Evolutionary conservation across 2,797 vertebrate genomes (phyloP), one percentile per base, ranked within the genome.

Genomic region (Rousettus madagascariensis): DNA sequence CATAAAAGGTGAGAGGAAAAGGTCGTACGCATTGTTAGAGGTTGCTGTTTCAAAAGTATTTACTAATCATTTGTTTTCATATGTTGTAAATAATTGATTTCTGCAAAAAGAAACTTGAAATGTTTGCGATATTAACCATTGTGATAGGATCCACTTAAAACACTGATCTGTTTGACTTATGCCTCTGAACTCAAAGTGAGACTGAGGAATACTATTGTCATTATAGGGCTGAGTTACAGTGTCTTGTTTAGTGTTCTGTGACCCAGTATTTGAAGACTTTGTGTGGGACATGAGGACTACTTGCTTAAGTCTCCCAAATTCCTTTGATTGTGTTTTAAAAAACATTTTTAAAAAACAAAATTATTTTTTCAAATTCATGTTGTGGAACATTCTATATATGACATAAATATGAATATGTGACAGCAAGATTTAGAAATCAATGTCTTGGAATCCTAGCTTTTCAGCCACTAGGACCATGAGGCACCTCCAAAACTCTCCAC

Each of bases 71-170:
- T 83, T 92, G 72, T 87, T 95, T 93, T 79, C 85, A 88, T 69
- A 71, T 20, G 38, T 72, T 96, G 46, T 94, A 86, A 92, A 79
- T 95, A 86, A 92, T 87, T 83, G 57, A 83, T 68, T 88, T 94
- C 80, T 92, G 68, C 33, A 59, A 24, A 87, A 49, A 65, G 57
- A 91, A 38, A 68, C n/a, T 68, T 66, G 41, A 85, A 59, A 74
- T 95, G 46, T 51, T 71, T 94, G 68, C 30, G 30, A 59, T 89
- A 72, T 41, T 92, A 59, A 89, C 86, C 68, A 68, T 88, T 94
- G 91, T 80, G 71, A 43, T 75, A 78, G 36, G 66, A 55, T 86
- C 26, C 53, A 8, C 80, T 85, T 66, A 65, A 90, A 82, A 69
- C 51, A 26, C 55, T 83, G 43, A 71, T 95, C 43, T 89, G 22